A percentile compares a stretch with the other conserved stretches of the same genome.
Evolutionary conservation across 1,140 invertebrate genomes (phyloP).

Genomic region (Drosophila kanapiae): DNA sequence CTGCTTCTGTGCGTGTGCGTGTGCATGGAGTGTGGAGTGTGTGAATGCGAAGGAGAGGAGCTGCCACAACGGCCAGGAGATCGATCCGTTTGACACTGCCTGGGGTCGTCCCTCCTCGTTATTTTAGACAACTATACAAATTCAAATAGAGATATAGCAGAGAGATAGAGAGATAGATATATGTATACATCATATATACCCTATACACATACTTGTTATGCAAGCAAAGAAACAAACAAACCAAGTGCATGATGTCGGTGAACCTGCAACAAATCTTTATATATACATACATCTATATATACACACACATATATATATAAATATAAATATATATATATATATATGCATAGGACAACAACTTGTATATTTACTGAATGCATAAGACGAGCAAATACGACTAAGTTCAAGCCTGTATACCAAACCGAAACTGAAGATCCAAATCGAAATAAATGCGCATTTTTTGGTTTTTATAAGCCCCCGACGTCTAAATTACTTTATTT

Average conservation of each 20-base stretch:
- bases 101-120: slow-evolving; percentile 19
- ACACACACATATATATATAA: slow-evolving; percentile 5
- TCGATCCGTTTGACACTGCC: slow-evolving; percentile 12
- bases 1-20: slow-evolving; percentile 4
- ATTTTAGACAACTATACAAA: slow-evolving; percentile 76
- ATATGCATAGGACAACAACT: slow-evolving; percentile 45
- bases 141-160: slow-evolving; percentile 35
- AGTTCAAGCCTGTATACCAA: slow-evolving; percentile 79
- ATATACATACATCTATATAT: slow-evolving; percentile 26
- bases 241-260: slow-evolving; percentile 38
- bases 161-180: slow-evolving; percentile 41
- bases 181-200: slow-evolving; percentile 35
- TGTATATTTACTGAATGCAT: slow-evolving; percentile 51
- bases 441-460: slow-evolving; percentile 69
- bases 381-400: slow-evolving; percentile 49
- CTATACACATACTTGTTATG: slow-evolving; percentile 55
- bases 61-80: neutral
- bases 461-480: slow-evolving; percentile 60
- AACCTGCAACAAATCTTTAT: slow-evolving; percentile 38
- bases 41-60: slow-evolving; percentile 27
- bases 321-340: slow-evolving; percentile 35
- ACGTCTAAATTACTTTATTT: neutral
- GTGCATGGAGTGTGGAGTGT: slow-evolving; percentile 7
- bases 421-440: slow-evolving; percentile 43
- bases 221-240: slow-evolving; percentile 18